Conservation (phyloP, 1,140 invertebrate species). For the Drosophila sechellia region DNA sequence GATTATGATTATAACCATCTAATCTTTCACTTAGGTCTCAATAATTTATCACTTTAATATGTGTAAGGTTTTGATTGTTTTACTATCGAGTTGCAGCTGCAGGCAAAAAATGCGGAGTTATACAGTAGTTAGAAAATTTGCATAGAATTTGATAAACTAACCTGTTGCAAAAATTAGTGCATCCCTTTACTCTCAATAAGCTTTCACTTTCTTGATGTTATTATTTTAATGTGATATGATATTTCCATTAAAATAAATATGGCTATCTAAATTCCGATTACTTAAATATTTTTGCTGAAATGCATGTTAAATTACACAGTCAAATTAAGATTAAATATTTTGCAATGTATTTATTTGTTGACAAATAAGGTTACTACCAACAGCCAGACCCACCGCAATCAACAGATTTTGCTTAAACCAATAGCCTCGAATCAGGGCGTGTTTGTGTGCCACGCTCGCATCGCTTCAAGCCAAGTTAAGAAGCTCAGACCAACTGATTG, state of each 20-base stretch:
- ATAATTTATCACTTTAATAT: not conserved
- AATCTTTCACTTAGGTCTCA: not conserved
- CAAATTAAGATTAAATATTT: no score
- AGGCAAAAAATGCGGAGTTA: constrained; percentile 21
- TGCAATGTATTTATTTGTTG: no score
- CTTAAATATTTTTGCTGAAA: no score
- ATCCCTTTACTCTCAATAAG: no score
- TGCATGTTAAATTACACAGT: no score
- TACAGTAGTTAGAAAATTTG: constrained; percentile 20
- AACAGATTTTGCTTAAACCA: constrained; percentile 38
- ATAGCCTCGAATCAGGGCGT: constrained; percentile 26
- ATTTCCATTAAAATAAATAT: no score
- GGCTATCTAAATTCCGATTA: no score
- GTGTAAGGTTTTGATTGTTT: constrained; percentile 53
- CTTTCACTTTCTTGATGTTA: no score
- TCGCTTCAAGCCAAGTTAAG: constrained; percentile 30
- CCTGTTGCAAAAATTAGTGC: constrained; percentile 26
- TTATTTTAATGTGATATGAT: no score
- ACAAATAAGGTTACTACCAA: no score
- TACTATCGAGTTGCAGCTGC: constrained; percentile 41
- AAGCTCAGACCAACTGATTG: constrained; percentile 50
- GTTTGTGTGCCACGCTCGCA: constrained; percentile 40
- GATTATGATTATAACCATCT: no score
- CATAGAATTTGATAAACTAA: constrained; percentile 27
- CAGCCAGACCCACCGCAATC: not conserved